phyloP scores from a whole-genome alignment of 2,888 invertebrate genomes.

The Coleophora deauratella region DNA sequence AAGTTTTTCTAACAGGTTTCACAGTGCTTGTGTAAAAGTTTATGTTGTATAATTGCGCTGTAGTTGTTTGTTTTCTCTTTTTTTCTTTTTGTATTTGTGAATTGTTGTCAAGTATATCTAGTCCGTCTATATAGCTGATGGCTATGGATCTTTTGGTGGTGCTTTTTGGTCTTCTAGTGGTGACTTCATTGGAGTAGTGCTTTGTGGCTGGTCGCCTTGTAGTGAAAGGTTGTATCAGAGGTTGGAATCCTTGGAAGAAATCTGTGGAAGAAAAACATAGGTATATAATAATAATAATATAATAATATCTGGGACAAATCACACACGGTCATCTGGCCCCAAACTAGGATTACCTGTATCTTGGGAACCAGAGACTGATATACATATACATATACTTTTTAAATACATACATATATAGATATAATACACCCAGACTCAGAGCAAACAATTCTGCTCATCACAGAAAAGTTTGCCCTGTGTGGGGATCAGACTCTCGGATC shows the following conservation, averaged over 20 bases:
- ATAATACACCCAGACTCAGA: no score
- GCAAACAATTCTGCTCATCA: no score
- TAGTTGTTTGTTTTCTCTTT: conserved; percentile 21
- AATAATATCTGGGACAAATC: no score
- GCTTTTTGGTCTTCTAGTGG: conserved; percentile 11
- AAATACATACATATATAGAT: no score
- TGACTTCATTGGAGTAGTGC: background rate
- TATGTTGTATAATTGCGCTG: conserved; percentile 8
- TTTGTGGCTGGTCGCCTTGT: conserved; percentile 15
- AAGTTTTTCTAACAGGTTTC: conserved; percentile 19
- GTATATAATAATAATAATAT: no score
- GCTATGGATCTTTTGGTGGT: conserved; percentile 13
- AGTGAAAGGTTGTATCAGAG: conserved; percentile 18
- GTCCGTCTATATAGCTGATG: background rate
- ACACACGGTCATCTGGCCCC: no score
- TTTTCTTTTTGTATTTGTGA: conserved; percentile 1
- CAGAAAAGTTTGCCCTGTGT: no score
- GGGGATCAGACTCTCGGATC: no score
- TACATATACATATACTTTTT: no score
- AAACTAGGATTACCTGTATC: no score
- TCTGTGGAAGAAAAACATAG: conserved; percentile 30
- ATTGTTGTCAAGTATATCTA: conserved; percentile 1
- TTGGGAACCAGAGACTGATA: no score
- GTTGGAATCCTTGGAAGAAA: conserved; percentile 40
- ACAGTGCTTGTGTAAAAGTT: conserved; percentile 13